Evolutionary conservation across 2,113 vertebrate genomes (phyloP).

Genomic region (Plecotus auritus): DNA sequence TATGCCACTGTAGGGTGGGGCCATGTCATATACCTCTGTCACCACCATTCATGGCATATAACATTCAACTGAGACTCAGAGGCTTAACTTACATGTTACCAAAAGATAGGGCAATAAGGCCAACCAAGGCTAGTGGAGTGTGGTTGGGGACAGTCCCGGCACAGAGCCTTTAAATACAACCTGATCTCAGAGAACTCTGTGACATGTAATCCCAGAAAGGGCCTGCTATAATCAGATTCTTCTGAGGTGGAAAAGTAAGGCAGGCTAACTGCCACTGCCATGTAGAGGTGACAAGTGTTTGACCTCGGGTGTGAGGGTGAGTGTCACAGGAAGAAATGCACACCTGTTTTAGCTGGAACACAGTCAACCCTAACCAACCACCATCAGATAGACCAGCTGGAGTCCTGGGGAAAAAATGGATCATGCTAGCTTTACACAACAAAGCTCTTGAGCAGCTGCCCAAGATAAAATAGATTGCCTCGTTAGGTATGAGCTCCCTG

Average conservation of each 20-base stretch:
- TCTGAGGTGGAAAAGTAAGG: slow-evolving; percentile 41
- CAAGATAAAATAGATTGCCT: neutral
- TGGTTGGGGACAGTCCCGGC: neutral
- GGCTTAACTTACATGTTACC: neutral
- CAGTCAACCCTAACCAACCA: neutral
- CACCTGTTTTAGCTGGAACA: slow-evolving; percentile 45
- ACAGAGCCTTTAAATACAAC: neutral
- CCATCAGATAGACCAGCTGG: neutral
- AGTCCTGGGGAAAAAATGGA: neutral
- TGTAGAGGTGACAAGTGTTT: slow-evolving; percentile 43
- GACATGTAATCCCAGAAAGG: neutral
- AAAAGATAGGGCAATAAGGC: neutral
- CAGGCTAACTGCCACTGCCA: slow-evolving; percentile 34
- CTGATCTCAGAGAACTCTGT: slow-evolving; percentile 52
- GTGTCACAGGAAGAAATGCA: neutral
- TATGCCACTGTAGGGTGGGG: fast-evolving
- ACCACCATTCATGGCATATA: fast-evolving
- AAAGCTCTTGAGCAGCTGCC: neutral
- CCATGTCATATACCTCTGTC: neutral
- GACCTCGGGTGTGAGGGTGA: slow-evolving; percentile 28
- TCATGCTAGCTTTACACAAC: neutral
- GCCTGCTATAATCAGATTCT: slow-evolving; percentile 40
- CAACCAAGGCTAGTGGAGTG: neutral
- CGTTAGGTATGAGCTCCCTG: neutral
- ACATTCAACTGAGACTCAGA: neutral